Evolutionary conservation across 2,888 invertebrate species (phyloP), one percentile per base, ranked within the genome.

Genomic region (Strigamia crassipes): DNA sequence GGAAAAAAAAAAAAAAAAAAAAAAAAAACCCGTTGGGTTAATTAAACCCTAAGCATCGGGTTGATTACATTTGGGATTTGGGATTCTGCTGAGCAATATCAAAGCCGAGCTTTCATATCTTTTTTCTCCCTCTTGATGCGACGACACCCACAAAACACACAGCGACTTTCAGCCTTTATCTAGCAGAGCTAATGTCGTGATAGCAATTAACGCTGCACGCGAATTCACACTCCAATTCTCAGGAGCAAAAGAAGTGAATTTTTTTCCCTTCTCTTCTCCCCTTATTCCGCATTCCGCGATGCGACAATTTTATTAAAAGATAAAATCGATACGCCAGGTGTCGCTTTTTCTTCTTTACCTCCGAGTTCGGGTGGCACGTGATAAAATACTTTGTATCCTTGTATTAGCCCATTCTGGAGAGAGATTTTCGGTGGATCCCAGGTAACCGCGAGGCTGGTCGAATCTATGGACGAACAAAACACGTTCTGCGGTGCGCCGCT

Each of bases 361-460:
- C 42, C 41, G 18, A 81, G 46, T 46, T 81, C 81, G n/a, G 81
- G 46, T 9, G 77, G 23, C n/a, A 23, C 38, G n/a, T 73, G 78
- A 46, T 81, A 81, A 61, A 81, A 81, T 8, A 81, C 46, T 78
- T 81, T 81, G 27, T 81, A 81, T 38, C 81, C 81, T 31, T 81
- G 77, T 6, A 81, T 77, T 8, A 81, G 18, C 1, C 81, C 81
- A 23, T 81, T 81, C n/a, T 81, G 81, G 3, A 78, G 78, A 10
- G 81, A 41, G 21, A 46, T 27, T 13, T 41, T 73, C 15, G 81
- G 81, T 27, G 81, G 81, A 23, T 81, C 81, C 81, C 81, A 81
- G 13, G 81, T 56, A 18, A 81, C 78, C 1, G 41, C n/a, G 2
- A 78, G 23, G 27, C 46, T 78, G 3, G 81, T 23, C 0, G 81